phyloP scores from a whole-genome alignment of 2,888 invertebrate genomes.

The Eurytoma californica region DNA sequence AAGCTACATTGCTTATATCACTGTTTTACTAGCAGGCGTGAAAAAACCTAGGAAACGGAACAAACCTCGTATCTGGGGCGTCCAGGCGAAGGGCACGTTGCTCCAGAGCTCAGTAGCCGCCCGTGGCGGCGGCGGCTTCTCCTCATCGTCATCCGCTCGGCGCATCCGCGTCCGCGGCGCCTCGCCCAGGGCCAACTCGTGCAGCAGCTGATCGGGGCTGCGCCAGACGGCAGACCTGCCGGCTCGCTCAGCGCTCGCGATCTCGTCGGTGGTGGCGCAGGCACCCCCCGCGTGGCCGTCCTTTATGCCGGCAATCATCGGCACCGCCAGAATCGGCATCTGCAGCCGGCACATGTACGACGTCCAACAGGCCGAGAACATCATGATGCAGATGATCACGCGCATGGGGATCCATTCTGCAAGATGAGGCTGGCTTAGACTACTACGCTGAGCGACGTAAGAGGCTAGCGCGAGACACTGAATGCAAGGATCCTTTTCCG shows the following conservation, averaged over 20 bases:
- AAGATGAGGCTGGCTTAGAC: neutral
- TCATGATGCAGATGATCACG: slow-evolving; percentile 80
- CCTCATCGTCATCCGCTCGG: neutral
- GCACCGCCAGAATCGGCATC: slow-evolving; percentile 79
- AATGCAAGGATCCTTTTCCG: too few relatives aligned
- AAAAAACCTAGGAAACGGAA: neutral
- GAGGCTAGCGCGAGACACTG: too few relatives aligned
- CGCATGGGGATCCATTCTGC: slow-evolving; percentile 77
- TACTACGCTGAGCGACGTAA: too few relatives aligned
- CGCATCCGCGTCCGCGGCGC: neutral
- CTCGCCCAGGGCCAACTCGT: neutral
- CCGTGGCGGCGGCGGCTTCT: neutral
- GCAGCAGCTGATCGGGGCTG: neutral
- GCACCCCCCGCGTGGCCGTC: neutral
- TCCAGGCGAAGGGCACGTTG: slow-evolving; percentile 47
- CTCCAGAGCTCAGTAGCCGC: slow-evolving; percentile 55
- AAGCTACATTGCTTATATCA: too few relatives aligned
- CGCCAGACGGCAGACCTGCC: too few relatives aligned
- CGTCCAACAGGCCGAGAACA: slow-evolving; percentile 84
- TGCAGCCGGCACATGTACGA: slow-evolving; percentile 86
- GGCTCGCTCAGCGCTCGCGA: neutral
- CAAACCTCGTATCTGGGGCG: slow-evolving; percentile 36
- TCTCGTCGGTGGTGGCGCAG: neutral
- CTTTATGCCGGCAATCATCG: slow-evolving; percentile 64
- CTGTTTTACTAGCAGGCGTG: too few relatives aligned